A percentile compares a stretch with the other conserved stretches of the same genome.
Conservation (phyloP, 2,888 invertebrate species). For the Eupeodes luniger region DNA sequence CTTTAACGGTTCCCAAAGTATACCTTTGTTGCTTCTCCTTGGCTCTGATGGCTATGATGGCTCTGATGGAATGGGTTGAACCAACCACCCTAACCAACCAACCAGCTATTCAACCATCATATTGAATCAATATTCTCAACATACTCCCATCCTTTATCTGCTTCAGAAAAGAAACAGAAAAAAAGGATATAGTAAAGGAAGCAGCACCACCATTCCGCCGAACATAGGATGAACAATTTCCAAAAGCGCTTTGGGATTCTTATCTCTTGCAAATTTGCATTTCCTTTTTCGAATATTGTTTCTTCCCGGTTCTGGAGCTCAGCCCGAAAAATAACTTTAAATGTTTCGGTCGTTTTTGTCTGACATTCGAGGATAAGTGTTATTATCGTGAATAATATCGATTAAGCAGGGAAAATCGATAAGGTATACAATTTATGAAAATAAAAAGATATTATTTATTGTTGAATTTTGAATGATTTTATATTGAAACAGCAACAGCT, state of each 20-base stretch:
- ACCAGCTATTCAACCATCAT: conserved; percentile 61
- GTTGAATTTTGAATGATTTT: neutral
- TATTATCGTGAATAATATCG: conserved; percentile 25
- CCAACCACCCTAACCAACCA: conserved; percentile 9
- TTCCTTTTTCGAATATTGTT: conserved; percentile 45
- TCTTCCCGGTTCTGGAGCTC: neutral
- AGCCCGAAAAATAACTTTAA: conserved; percentile 17
- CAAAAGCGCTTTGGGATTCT: conserved; percentile 62
- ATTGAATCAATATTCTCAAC: conserved; percentile 73
- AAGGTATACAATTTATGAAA: neutral
- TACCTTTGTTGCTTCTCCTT: conserved; percentile 19
- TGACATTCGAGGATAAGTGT: neutral
- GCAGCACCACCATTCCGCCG: conserved; percentile 39
- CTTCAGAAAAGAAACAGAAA: conserved; percentile 8
- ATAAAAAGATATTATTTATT: neutral
- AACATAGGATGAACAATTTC: conserved; percentile 50
- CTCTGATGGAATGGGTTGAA: neutral
- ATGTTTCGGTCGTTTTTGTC: neutral
- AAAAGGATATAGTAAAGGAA: neutral
- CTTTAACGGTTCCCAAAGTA: conserved; percentile 15
- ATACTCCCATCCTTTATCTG: conserved; percentile 57
- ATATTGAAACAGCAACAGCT: neutral
- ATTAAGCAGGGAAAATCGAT: neutral
- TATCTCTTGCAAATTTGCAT: conserved; percentile 71
- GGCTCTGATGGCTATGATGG: neutral